Evolutionary conservation across 1,140 invertebrate species (phyloP), one percentile per base, ranked within the genome.

Genomic region (Chionoecetes opilio): DNA sequence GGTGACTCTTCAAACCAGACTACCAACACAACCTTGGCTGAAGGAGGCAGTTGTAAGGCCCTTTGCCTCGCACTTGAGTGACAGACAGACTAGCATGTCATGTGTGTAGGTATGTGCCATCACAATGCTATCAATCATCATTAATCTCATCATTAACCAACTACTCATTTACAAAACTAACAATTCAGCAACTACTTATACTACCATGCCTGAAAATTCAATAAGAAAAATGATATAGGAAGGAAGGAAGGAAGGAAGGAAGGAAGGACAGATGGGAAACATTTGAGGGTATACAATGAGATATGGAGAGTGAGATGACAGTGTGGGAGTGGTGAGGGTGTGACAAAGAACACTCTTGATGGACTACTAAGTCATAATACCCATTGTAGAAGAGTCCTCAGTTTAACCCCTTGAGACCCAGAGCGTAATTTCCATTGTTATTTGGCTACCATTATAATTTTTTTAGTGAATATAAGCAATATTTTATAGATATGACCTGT

Each of bases 161-260:
- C 93, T 94, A 94, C 93, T 94, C 86, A 88, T 94, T 89, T 94
- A 94, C 93, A 94, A 94, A 26, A 82, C 93, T 94, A 93, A 84
- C 82, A 93, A 75, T 37, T 88, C 35, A 88, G 86, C 93, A 94
- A 94, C 93, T 94, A 94, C 93, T 94, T 34, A 90, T 94, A 89
- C 93, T 94, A 94, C 93, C 93, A 94, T 94, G 93, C 93, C 93
- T 94, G 86, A 86, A 93, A 86, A 32, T 86, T 29, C 92, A 85
- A 93, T 17, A 17, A 38, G 11, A 38, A 29, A 84, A 29, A 38
- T 21, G 29, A 32, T 26, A 31, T 34, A 34, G 11, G 35, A 86
- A 17, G 84, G 32, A 38, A 31, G n/a, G 6, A 34, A 9, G 35
- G 11, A 14, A 38, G 84, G 17, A 32, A 38, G 11, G 46, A 17